These are phyloP conservation scores for Brenthis daphne DNA, from an alignment of 2,888 invertebrate genomes.

Conservation along the genomic window DNA sequence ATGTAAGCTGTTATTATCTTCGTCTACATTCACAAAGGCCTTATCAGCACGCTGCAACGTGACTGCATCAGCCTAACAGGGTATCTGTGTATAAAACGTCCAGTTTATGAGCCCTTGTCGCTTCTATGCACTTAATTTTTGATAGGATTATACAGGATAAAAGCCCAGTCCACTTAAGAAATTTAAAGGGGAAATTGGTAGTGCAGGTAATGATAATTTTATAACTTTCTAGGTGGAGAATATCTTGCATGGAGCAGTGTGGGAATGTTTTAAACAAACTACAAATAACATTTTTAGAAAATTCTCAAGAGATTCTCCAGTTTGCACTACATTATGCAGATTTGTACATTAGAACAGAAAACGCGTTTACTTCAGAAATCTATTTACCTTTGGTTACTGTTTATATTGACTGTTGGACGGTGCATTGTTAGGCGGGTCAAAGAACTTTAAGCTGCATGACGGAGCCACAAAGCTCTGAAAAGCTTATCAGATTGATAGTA, in stretches of 20 bases:
- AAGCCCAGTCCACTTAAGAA: slow-evolving; percentile 7
- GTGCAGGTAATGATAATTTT: background rate
- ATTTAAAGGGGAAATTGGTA: slow-evolving; percentile 1
- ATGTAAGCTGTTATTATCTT: slow-evolving; percentile 37
- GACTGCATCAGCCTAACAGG: slow-evolving; percentile 36
- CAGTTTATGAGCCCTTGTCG: slow-evolving; percentile 29
- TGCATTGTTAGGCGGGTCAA: slow-evolving; percentile 31
- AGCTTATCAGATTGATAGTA: slow-evolving; percentile 41
- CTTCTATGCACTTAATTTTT: slow-evolving; percentile 28
- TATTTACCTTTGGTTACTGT: slow-evolving; percentile 16
- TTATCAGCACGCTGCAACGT: slow-evolving; percentile 38
- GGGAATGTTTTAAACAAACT: too few species aligned
- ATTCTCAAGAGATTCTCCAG: too few species aligned
- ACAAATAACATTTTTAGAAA: too few species aligned
- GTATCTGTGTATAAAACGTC: slow-evolving; percentile 32
- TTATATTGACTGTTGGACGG: slow-evolving; percentile 11
- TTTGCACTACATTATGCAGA: too few species aligned
- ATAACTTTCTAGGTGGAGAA: background rate
- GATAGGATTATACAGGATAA: slow-evolving; percentile 16
- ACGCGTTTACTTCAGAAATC: slow-evolving; percentile 1
- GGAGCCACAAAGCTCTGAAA: slow-evolving; percentile 31
- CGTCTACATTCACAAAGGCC: slow-evolving; percentile 38
- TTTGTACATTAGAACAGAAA: background rate
- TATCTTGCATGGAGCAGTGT: background rate
- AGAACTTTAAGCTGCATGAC: slow-evolving; percentile 33